Evolutionary conservation across 2,113 vertebrate genomes (phyloP).

Genomic region (Cromileptes altivelis): DNA sequence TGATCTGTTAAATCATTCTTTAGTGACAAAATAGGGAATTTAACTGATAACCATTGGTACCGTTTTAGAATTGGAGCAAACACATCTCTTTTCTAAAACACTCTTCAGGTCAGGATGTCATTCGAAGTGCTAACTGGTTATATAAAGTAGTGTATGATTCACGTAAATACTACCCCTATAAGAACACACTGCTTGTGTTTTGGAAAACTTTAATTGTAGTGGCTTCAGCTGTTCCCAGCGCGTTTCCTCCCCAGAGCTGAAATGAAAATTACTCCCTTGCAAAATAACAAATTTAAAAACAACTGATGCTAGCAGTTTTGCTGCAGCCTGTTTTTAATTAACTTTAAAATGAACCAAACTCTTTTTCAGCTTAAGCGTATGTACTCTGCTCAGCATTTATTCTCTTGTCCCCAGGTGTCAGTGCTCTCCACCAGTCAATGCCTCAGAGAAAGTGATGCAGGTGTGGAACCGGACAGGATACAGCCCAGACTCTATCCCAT

Average conservation of each 20-base stretch:
- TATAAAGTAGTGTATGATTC: background rate
- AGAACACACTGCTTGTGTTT: slow-evolving; percentile 1
- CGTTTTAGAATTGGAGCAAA: background rate
- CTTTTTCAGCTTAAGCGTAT: background rate
- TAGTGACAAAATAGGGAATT: no score
- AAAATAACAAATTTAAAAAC: background rate
- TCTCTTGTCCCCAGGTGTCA: slow-evolving; percentile 85
- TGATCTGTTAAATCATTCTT: background rate
- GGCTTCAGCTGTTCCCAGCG: background rate
- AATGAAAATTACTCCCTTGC: background rate
- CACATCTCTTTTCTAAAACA: background rate
- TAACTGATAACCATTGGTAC: no score
- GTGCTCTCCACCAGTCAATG: slow-evolving; percentile 87
- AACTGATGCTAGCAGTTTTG: background rate
- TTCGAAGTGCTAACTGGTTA: background rate
- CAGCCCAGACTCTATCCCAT: slow-evolving; percentile 84
- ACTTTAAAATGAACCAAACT: background rate
- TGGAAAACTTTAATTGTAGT: slow-evolving; percentile 19
- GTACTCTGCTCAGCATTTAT: background rate
- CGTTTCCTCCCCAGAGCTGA: background rate
- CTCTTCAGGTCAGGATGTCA: background rate
- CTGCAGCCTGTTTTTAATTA: slow-evolving; percentile 11
- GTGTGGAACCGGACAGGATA: slow-evolving; percentile 85
- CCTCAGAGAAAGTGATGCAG: slow-evolving; percentile 79
- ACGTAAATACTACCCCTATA: background rate